These are phyloP conservation scores for Microplitis deprimator DNA, from an alignment of 2,888 invertebrate species.

Conservation along the genomic window DNA sequence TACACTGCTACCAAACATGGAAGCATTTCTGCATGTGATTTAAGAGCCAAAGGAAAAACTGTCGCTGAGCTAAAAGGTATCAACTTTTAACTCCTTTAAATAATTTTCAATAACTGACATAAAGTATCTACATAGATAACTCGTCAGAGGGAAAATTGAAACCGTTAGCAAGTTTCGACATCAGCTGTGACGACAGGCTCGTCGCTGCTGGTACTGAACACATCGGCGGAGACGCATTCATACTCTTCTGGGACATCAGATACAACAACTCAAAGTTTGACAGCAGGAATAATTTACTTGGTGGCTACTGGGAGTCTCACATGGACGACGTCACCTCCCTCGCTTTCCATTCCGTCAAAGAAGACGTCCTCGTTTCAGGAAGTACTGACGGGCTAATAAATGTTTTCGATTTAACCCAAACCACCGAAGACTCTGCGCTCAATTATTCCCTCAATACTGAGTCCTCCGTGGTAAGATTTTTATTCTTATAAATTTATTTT, in stretches of 20 bases:
- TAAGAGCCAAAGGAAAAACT: slow-evolving; percentile 73
- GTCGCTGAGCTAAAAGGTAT: slow-evolving; percentile 71
- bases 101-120: background rate
- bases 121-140: slow-evolving; percentile 53
- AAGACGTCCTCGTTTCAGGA: slow-evolving; percentile 81
- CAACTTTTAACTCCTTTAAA: slow-evolving; percentile 40
- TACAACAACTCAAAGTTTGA: slow-evolving; percentile 69
- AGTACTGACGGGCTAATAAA: slow-evolving; percentile 90
- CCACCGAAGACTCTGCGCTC: slow-evolving; percentile 86
- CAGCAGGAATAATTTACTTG: slow-evolving; percentile 73
- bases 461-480: slow-evolving; percentile 77
- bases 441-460: slow-evolving; percentile 84
- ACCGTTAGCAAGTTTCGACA: slow-evolving; percentile 81
- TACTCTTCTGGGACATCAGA: slow-evolving; percentile 87
- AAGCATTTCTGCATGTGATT: slow-evolving; percentile 77
- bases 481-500: slow-evolving; percentile 63
- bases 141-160: slow-evolving; percentile 72
- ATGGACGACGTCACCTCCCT: slow-evolving; percentile 82
- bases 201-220: slow-evolving; percentile 84
- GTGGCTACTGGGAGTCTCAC: slow-evolving; percentile 89
- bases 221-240: slow-evolving; percentile 79
- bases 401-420: slow-evolving; percentile 83
- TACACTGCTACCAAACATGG: slow-evolving; percentile 77
- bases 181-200: slow-evolving; percentile 80
- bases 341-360: slow-evolving; percentile 79